Conservation (phyloP, 2,888 invertebrate species). For the Liopterus haemorrhoidalis region DNA sequence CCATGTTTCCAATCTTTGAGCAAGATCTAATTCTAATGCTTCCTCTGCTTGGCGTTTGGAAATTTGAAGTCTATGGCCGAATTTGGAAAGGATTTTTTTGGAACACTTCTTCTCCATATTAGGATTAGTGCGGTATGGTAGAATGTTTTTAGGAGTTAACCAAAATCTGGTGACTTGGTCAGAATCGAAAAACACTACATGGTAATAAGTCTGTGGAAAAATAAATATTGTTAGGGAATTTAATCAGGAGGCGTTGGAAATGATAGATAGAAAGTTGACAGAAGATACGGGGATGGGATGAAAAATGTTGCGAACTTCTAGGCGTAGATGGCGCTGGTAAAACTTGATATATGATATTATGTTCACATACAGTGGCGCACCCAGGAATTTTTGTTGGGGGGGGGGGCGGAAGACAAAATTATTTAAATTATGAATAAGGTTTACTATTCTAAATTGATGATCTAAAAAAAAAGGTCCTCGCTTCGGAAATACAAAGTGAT, state of each 20-base stretch:
- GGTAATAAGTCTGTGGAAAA: conserved; percentile 48
- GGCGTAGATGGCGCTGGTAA: not conserved
- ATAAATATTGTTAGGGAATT: too few relatives aligned
- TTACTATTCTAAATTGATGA: too few relatives aligned
- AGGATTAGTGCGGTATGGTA: conserved; percentile 39
- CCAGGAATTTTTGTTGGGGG: too few relatives aligned
- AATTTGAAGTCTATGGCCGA: conserved; percentile 42
- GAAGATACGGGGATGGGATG: not conserved
- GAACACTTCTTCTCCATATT: conserved; percentile 6
- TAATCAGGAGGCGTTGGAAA: not conserved
- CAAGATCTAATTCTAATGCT: conserved; percentile 42
- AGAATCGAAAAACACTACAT: conserved; percentile 52
- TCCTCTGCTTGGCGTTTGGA: conserved; percentile 46
- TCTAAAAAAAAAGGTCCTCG: too few relatives aligned
- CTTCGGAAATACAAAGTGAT: too few relatives aligned
- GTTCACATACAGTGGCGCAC: conserved; percentile 21
- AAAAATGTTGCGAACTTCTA: not conserved
- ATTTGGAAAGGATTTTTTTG: conserved; percentile 37
- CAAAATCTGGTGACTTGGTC: conserved; percentile 47
- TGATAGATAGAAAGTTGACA: not conserved
- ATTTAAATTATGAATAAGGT: too few relatives aligned
- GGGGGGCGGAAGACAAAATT: too few relatives aligned
- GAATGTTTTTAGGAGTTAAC: conserved; percentile 44
- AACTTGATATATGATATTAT: conserved; percentile 9
- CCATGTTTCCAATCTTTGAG: conserved; percentile 44